These are phyloP conservation scores for Hydropsyche betteni DNA, from an alignment of 2,888 invertebrate genomes.

Conservation along the genomic window DNA sequence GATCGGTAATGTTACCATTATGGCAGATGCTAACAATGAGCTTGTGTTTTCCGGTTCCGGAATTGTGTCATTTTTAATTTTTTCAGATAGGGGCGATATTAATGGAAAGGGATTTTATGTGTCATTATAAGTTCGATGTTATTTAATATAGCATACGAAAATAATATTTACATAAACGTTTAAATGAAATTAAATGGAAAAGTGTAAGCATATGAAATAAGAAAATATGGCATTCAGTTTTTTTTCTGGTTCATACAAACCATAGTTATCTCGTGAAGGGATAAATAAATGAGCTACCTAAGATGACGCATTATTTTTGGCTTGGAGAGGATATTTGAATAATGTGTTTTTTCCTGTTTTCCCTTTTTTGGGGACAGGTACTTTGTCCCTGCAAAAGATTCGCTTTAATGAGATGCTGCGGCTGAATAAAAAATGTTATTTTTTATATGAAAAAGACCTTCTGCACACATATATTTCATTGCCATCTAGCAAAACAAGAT, in stretches of 20 bases:
- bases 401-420: neutral
- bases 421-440: neutral
- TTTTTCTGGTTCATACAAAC: conserved; percentile 32
- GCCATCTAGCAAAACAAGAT: too few species aligned
- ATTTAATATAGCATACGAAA: too few species aligned
- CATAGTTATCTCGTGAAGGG: conserved; percentile 34
- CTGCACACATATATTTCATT: too few species aligned
- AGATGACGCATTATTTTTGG: conserved; percentile 31
- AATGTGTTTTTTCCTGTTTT: conserved; percentile 33
- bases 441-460: too few species aligned
- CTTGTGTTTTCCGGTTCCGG: conserved; percentile 2
- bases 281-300: conserved; percentile 35
- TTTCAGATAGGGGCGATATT: too few species aligned
- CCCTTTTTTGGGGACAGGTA: conserved; percentile 1
- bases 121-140: too few species aligned
- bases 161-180: too few species aligned
- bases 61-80: conserved; percentile 18
- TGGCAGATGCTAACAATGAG: conserved; percentile 29
- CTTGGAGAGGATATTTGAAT: conserved; percentile 31
- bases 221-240: conserved; percentile 24
- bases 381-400: conserved; percentile 2
- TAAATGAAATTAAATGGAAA: neutral
- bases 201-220: neutral
- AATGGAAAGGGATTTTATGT: too few species aligned
- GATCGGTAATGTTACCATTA: conserved; percentile 34